phyloP scores from a whole-genome alignment of 2,888 invertebrate genomes.

The Erebia ligea region DNA sequence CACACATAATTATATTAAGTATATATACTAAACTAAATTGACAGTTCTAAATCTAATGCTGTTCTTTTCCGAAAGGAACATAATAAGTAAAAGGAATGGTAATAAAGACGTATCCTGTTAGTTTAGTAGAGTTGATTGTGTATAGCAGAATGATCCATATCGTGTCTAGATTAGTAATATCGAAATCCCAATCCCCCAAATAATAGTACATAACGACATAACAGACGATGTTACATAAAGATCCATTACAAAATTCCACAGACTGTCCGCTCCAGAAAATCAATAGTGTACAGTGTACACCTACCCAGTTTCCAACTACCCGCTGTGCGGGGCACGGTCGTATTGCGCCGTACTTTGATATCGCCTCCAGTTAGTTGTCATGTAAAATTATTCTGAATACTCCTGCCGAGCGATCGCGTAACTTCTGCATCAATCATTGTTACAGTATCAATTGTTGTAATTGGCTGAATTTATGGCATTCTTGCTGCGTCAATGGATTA shows the following conservation, averaged over 20 bases:
- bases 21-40: no score
- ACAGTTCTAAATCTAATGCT: no score
- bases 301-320: constrained; percentile 18
- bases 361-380: neutral
- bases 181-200: neutral
- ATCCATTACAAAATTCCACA: constrained; percentile 27
- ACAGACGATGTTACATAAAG: constrained; percentile 18
- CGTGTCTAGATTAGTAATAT: neutral
- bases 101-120: no score
- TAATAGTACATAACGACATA: constrained; percentile 7
- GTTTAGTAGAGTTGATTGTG: no score
- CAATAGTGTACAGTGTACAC: constrained; percentile 43
- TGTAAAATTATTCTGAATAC: neutral
- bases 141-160: no score
- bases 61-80: no score
- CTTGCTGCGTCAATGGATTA: no score
- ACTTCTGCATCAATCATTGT: no score
- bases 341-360: constrained; percentile 35
- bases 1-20: neutral
- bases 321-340: neutral
- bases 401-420: no score
- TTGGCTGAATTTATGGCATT: no score
- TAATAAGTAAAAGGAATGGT: no score
- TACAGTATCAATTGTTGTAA: no score
- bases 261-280: constrained; percentile 42